Base-by-base conservation (phyloP, 2,113 vertebrate species). In the Notarius lentiginosus region DNA sequence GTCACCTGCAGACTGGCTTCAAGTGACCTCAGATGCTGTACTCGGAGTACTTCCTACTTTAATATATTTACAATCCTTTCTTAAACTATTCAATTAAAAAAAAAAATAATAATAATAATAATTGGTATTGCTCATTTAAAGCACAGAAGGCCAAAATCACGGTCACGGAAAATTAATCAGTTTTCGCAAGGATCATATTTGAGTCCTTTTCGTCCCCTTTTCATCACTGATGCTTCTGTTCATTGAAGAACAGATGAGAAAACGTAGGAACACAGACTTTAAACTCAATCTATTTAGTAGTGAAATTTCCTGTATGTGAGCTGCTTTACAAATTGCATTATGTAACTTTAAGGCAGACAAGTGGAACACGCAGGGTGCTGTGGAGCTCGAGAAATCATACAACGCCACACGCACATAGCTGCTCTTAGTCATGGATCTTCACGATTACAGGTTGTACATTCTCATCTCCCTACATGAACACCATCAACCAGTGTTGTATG, bases 321-420 rank as follows among this genome's bases (percentile, higher is more conserved):
- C 49, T 60, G n/a, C 79, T 76, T 30, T 9, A n/a, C 60, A 85
- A 90, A 61, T 14, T 4, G 5, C 2, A 12, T 51, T 81, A 24
- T 17, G 20, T 49, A 81, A 51, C 22, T 84, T 91, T 92, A 93
- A 93, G 92, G 92, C 93, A 89, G 92, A 90, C n/a, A 63, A 84
- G 88, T 11, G 83, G 61, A 91, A 81, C 41, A 85, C 30, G 65
- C 56, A 34, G 53, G 66, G 86, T 7, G 61, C 82, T 84, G 82
- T 80, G 86, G 77, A 80, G 68, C 27, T 81, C 79, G 75, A 88
- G 63, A 89, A 79, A 82, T 77, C 89, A 88, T 87, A 88, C 89
- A 81, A 34, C 53, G 72, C 83, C 56, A 49, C 49, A 41, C 61
- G 60, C 79, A 41, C 2, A 65, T 41, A 86, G 68, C 84, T 82